phyloP scores from a whole-genome alignment of 2,113 vertebrate genomes.

The Plestiodon gilberti region DNA sequence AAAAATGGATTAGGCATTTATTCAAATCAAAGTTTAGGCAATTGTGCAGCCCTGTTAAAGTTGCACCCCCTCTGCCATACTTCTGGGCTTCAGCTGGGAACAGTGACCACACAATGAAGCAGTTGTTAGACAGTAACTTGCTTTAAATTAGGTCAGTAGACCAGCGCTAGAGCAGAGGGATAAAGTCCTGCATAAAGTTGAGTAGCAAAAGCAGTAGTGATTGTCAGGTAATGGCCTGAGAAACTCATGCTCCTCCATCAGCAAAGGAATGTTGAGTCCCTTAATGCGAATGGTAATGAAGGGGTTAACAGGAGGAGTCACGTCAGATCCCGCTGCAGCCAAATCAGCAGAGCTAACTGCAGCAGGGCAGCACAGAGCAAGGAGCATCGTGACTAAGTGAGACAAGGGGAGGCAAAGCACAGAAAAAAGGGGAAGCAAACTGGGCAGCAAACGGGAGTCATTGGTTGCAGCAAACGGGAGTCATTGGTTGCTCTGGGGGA shows the following conservation, averaged over 20 bases:
- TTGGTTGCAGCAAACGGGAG: background rate
- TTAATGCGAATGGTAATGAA: conserved; percentile 4
- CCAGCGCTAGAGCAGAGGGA: background rate
- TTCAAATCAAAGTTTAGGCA: background rate
- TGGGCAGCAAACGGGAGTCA: background rate
- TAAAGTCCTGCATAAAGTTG: conserved; percentile 25
- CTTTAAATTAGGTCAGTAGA: conserved; percentile 17
- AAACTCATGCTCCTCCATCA: conserved; percentile 21
- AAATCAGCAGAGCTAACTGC: background rate
- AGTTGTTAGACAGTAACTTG: too few relatives aligned
- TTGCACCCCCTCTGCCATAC: accelerated
- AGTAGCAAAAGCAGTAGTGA: background rate
- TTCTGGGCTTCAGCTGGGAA: too few relatives aligned
- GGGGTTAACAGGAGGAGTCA: conserved; percentile 29
- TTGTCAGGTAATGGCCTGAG: conserved; percentile 19
- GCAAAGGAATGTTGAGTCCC: conserved; percentile 13
- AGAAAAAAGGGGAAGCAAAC: too few relatives aligned
- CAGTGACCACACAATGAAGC: too few relatives aligned
- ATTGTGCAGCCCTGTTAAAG: background rate
- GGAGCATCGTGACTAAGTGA: background rate
- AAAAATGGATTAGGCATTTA: too few relatives aligned
- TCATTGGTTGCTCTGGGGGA: background rate
- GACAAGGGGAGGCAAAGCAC: background rate
- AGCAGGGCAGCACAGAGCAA: background rate
- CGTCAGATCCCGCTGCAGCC: background rate